Conservation (phyloP, 2,888 invertebrate genomes). For the Chaetoderma sp. region DNA sequence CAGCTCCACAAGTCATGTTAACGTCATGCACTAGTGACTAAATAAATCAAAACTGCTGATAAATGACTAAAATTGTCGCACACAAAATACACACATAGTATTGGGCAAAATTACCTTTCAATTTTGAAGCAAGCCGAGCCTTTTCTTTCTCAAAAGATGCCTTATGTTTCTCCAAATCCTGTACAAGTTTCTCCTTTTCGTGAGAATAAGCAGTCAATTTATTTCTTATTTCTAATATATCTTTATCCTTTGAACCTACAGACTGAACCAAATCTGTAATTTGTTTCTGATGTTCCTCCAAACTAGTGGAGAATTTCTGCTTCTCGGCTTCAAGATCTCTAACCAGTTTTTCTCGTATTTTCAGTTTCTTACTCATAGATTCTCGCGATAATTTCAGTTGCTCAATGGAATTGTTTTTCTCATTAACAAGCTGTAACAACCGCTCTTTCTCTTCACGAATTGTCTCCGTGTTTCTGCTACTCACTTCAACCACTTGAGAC, state of each 20-base stretch:
- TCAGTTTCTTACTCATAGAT: slow-evolving; percentile 52
- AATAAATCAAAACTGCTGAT: too few species aligned
- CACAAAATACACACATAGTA: too few species aligned
- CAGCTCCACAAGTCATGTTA: too few species aligned
- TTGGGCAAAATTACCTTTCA: slow-evolving; percentile 58
- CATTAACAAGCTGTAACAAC: slow-evolving; percentile 43
- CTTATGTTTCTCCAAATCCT: slow-evolving; percentile 47
- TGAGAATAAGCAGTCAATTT: slow-evolving; percentile 48
- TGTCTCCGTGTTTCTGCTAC: slow-evolving; percentile 44
- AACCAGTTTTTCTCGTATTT: slow-evolving; percentile 48
- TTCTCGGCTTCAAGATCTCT: slow-evolving; percentile 51
- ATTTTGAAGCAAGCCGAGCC: slow-evolving; percentile 46
- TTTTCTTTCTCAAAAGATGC: slow-evolving; percentile 51
- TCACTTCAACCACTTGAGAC: slow-evolving; percentile 50
- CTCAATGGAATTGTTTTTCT: slow-evolving; percentile 48
- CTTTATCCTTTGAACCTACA: slow-evolving; percentile 48
- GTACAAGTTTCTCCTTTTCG: slow-evolving; percentile 45
- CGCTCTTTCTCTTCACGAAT: slow-evolving; percentile 55
- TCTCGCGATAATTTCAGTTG: slow-evolving; percentile 48
- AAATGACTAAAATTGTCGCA: too few species aligned
- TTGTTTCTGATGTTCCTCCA: slow-evolving; percentile 43
- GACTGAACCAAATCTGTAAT: slow-evolving; percentile 47
- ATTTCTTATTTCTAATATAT: slow-evolving; percentile 50
- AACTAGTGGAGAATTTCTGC: slow-evolving; percentile 29
- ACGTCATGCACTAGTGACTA: too few species aligned